Evolutionary conservation across 2,888 invertebrate species (phyloP), one percentile per base, ranked within the genome.

Genomic region (Alentia gelatinosa): DNA sequence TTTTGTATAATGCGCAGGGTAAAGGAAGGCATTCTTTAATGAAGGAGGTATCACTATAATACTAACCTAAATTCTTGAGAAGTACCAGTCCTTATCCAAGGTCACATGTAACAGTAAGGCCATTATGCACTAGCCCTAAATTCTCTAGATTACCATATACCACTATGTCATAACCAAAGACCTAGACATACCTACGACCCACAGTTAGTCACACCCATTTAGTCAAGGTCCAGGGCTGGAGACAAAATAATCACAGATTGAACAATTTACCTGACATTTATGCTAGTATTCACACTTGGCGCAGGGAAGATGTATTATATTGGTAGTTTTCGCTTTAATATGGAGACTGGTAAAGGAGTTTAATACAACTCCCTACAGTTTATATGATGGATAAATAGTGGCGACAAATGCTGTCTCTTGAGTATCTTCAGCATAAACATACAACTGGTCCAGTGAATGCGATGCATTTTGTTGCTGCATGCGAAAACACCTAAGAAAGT

Each of bases 181-280:
- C 47, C 9, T 56, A 56, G 3, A n/a, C n/a, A n/a, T 3, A n/a
- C 3, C 19, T 56, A 4, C 19, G 3, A 56, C 5, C 56, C n/a
- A 56, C 56, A 5, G 56, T 56, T n/a, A 9, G 47, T 12, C 9
- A 47, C 9, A 19, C 5, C 56, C 1, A 12, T 56, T 56, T n/a
- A 4, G 26, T 33, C 35, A 75, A 75, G 30, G n/a, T 79, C 37
- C 35, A 35, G 26, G 37, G 37, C 79, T 39, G 79, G 9, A 35
- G 37, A 79, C 79, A 79, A 79, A 79, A 79, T 79, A 79, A 79
- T 79, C 79, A 79, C 79, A 79, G 79, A 79, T 79, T 79, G 5
- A 33, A 7, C 12, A 5, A n/a, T 23, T 12, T 9, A 63, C 9
- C 9, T 63, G 63, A 15, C 63, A 63, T 63, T 12, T 63, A 15